Evolutionary conservation across 2,797 vertebrate species (phyloP).

Genomic region (Spinibarbus caldwelli): DNA sequence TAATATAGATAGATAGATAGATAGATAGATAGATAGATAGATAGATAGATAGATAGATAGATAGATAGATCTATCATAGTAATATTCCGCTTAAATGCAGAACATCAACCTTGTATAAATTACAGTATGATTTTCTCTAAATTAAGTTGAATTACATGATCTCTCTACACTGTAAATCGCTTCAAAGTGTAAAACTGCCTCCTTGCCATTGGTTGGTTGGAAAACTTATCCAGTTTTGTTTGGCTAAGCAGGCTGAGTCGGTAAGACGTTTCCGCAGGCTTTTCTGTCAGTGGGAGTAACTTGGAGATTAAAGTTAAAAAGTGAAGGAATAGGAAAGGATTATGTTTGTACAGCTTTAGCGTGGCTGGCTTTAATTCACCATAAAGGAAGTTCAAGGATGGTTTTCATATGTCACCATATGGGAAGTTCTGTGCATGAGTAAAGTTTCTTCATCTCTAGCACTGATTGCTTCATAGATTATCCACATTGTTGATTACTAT

Average conservation of each 20-base stretch:
- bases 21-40: not conserved
- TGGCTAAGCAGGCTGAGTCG: constrained; percentile 30
- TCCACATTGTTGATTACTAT: not conserved
- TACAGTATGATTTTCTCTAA: not conserved
- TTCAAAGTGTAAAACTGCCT: constrained; percentile 23
- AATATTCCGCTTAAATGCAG: not conserved
- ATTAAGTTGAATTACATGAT: not conserved
- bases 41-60: no score
- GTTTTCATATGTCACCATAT: constrained; percentile 19
- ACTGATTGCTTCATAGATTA: not conserved
- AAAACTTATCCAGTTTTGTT: constrained; percentile 4
- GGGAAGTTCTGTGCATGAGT: constrained; percentile 3
- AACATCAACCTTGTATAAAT: not conserved
- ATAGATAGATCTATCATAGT: no score
- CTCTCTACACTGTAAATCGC: not conserved
- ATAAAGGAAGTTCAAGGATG: constrained; percentile 4
- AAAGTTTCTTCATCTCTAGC: not conserved
- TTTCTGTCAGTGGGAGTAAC: constrained; percentile 39
- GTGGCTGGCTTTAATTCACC: constrained; percentile 1
- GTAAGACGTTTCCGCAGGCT: constrained; percentile 28
- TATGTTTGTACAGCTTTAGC: constrained; percentile 30
- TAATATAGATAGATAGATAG: not conserved
- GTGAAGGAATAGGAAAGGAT: constrained; percentile 46
- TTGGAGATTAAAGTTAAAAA: constrained; percentile 44
- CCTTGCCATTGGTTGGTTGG: not conserved